Evolutionary conservation across 2,113 vertebrate genomes (phyloP).

Genomic region (Phaethon lepturus): DNA sequence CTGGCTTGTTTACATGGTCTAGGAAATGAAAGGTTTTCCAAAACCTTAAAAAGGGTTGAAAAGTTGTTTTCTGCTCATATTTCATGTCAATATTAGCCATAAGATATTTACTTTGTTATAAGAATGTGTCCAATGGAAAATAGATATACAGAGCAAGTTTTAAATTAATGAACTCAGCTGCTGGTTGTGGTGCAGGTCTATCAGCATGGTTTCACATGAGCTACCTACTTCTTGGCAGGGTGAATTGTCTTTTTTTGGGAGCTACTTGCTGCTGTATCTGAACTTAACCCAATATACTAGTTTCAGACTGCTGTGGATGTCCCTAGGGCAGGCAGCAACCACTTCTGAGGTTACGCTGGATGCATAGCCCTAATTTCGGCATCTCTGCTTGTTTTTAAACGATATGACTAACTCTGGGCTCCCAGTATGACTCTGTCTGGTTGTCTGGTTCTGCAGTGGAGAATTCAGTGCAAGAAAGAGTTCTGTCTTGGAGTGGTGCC

Average conservation of each 20-base stretch:
- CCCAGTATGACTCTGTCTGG: background rate
- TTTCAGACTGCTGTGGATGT: background rate
- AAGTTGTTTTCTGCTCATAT: background rate
- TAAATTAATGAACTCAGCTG: background rate
- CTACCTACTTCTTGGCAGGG: background rate
- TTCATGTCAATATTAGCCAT: background rate
- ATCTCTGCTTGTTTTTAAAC: background rate
- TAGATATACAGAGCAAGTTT: background rate
- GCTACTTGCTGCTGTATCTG: background rate
- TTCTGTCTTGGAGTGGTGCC: background rate
- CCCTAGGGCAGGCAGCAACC: background rate
- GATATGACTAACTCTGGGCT: background rate
- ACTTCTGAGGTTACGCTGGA: background rate
- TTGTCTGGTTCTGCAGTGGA: background rate
- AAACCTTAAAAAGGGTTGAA: background rate
- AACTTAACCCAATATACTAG: background rate
- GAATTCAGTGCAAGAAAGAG: background rate
- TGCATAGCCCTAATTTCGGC: background rate
- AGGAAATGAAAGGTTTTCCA: background rate
- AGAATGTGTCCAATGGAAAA: background rate
- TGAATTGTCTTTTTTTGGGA: accelerated
- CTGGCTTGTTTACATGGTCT: background rate
- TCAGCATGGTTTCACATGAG: background rate
- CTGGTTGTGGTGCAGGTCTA: background rate
- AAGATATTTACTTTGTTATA: background rate